Conservation (phyloP, 2,888 invertebrate species). For the Neoascia interrupta region DNA sequence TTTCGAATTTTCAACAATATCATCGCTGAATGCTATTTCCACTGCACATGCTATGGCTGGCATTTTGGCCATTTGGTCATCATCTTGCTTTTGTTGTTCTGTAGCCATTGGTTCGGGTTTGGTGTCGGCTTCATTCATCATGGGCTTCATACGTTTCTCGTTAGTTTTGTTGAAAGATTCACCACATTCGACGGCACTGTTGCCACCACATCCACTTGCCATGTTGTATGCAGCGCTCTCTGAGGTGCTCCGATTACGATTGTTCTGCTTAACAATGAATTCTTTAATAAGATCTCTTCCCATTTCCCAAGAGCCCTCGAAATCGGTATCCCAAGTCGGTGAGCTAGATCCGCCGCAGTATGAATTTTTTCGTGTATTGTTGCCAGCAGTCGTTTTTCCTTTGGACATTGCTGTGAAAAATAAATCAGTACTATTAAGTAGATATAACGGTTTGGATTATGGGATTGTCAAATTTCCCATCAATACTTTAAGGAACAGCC, state of each 20-base stretch:
- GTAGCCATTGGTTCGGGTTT: slow-evolving; percentile 6
- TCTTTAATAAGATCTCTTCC: slow-evolving; percentile 77
- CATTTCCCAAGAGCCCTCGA: slow-evolving; percentile 78
- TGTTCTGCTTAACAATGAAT: slow-evolving; percentile 74
- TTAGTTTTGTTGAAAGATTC: slow-evolving; percentile 34
- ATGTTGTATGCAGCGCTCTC: slow-evolving; percentile 73
- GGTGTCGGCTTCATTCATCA: slow-evolving; percentile 21
- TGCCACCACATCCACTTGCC: slow-evolving; percentile 38
- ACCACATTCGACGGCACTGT: slow-evolving; percentile 9
- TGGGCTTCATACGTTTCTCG: slow-evolving; percentile 53
- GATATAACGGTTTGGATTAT: no score
- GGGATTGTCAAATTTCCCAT: no score
- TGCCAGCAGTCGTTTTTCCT: slow-evolving; percentile 71
- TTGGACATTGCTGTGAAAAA: slow-evolving; percentile 72
- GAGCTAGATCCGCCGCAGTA: slow-evolving; percentile 71
- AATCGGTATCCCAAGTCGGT: slow-evolving; percentile 77
- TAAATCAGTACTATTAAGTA: no score
- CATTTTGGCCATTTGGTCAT: slow-evolving; percentile 3
- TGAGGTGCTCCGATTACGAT: slow-evolving; percentile 74
- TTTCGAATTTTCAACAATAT: slow-evolving; percentile 66
- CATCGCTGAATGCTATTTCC: slow-evolving; percentile 71
- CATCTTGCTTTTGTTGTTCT: slow-evolving; percentile 7
- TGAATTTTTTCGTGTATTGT: slow-evolving; percentile 72
- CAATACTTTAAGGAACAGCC: no score
- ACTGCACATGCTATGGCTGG: neutral